Conservation (phyloP, 2,113 vertebrate species). For the Piaya cayana region DNA sequence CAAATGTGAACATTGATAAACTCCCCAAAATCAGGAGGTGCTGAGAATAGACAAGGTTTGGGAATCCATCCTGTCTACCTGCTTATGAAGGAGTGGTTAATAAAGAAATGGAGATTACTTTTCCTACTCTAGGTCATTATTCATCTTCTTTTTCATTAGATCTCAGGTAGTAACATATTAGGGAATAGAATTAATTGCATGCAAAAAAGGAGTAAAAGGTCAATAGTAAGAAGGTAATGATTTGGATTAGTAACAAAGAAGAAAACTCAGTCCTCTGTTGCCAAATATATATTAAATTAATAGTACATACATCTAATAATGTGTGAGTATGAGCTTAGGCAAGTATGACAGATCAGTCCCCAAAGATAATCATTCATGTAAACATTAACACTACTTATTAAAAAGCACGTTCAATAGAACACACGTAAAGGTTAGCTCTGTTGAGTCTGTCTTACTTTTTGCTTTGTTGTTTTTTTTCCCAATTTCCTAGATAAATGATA, state of each 20-base stretch:
- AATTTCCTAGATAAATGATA: background rate
- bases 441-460: background rate
- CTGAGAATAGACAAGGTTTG: background rate
- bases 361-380: background rate
- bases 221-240: background rate
- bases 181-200: background rate
- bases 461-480: background rate
- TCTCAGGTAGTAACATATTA: background rate
- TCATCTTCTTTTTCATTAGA: background rate
- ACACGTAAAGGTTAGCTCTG: background rate
- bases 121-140: background rate
- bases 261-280: background rate
- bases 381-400: background rate
- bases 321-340: background rate
- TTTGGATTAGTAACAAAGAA: background rate
- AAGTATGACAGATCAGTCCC: background rate
- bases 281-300: background rate
- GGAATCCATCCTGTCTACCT: background rate
- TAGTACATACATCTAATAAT: background rate
- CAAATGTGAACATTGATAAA: background rate
- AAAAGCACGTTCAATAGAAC: background rate
- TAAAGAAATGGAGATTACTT: background rate
- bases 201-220: background rate
- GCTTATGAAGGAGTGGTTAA: background rate
- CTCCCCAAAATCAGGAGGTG: background rate